Evolutionary conservation across 2,113 vertebrate species (phyloP).

Genomic region (Furnarius figulus): DNA sequence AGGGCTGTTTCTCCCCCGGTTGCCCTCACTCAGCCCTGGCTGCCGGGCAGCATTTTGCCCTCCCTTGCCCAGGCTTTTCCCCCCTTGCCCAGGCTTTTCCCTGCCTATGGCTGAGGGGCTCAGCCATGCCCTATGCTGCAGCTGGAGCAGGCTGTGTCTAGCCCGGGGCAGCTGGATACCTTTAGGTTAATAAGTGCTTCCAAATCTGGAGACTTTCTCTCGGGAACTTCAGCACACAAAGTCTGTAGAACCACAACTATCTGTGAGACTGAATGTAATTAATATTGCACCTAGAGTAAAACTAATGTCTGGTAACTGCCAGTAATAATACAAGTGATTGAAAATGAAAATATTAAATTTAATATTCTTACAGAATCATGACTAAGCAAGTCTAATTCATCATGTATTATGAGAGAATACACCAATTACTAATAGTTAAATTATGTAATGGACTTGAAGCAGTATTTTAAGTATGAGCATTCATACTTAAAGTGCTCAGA

Average conservation of each 20-base stretch:
- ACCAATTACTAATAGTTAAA: background rate
- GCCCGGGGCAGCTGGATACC: background rate
- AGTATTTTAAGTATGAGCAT: background rate
- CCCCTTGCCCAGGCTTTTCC: background rate
- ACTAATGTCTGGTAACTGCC: background rate
- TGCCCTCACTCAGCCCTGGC: background rate
- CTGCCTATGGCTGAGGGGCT: background rate
- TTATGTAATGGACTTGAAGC: background rate
- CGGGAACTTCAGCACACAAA: background rate
- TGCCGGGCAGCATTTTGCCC: background rate
- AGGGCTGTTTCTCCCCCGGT: background rate
- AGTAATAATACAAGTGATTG: background rate
- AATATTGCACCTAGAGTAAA: background rate
- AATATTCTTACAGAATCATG: background rate
- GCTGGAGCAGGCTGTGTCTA: background rate
- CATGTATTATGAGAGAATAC: background rate
- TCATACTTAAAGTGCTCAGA: background rate
- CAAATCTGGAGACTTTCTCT: background rate
- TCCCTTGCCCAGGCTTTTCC: background rate
- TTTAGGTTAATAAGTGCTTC: background rate
- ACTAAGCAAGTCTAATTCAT: background rate
- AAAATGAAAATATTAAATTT: background rate
- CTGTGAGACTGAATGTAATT: background rate
- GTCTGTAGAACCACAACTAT: background rate
- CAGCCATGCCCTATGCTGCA: background rate